Evolutionary conservation across 2,113 vertebrate genomes (phyloP).

Genomic region (Leucoraja erinaceus): DNA sequence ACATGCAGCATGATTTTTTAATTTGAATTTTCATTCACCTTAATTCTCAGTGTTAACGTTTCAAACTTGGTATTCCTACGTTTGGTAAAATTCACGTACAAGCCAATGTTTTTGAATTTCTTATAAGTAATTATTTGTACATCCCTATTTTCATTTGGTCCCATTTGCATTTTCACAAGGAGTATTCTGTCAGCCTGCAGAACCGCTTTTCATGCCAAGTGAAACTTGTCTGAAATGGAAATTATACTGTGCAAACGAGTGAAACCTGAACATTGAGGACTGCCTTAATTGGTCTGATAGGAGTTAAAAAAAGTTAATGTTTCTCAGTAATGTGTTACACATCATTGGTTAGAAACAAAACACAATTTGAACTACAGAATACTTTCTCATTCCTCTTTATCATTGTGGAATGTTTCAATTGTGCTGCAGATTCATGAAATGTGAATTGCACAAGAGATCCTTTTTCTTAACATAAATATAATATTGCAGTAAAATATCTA

Average conservation of each 20-base stretch:
- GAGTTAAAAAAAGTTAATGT: not conserved
- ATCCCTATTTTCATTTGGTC: not conserved
- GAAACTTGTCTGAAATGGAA: conserved; percentile 9
- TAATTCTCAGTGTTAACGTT: not conserved
- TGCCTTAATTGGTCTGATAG: not conserved
- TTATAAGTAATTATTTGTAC: not conserved
- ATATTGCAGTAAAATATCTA: not conserved
- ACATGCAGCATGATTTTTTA: not conserved
- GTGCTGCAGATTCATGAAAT: not conserved
- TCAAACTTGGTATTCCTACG: not conserved
- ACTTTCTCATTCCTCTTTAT: not conserved
- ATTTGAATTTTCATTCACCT: not conserved
- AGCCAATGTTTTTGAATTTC: too few species aligned
- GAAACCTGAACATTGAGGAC: conserved; percentile 6
- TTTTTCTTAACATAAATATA: not conserved
- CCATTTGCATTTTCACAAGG: not conserved
- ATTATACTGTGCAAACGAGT: not conserved
- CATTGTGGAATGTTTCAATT: not conserved
- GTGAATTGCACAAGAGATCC: not conserved
- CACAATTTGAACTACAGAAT: not conserved
- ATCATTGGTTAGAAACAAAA: not conserved
- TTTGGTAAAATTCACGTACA: not conserved
- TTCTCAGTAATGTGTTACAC: not conserved
- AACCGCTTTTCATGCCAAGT: conserved; percentile 29
- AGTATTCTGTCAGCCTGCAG: not conserved